These are phyloP conservation scores for Scelioninae gen. 2 DNA, from an alignment of 2,888 invertebrate genomes.

Conservation along the genomic window DNA sequence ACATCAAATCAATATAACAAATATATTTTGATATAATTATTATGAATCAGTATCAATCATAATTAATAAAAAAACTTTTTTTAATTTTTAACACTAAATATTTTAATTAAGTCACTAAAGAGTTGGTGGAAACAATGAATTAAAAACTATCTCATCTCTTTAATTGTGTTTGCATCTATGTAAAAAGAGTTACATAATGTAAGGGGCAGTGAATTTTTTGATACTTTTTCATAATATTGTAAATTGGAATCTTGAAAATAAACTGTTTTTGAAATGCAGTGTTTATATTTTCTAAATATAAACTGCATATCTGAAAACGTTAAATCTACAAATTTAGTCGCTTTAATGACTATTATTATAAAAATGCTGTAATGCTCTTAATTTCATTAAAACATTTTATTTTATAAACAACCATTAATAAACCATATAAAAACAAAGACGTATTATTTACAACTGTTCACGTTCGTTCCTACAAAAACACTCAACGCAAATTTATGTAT, in stretches of 20 bases:
- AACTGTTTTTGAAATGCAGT: too few species aligned
- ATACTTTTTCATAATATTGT: too few species aligned
- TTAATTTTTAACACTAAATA: too few species aligned
- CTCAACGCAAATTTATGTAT: constrained; percentile 6
- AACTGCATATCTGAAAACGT: background rate
- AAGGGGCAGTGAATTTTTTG: constrained; percentile 7
- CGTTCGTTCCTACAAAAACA: constrained; percentile 3
- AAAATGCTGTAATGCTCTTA: background rate
- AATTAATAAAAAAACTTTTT: too few species aligned
- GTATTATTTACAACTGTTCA: constrained; percentile 12
- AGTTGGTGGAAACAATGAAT: too few species aligned
- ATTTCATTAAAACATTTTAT: background rate
- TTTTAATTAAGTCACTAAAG: too few species aligned
- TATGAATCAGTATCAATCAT: too few species aligned
- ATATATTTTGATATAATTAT: too few species aligned
- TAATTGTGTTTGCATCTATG: background rate
- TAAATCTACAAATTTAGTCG: background rate
- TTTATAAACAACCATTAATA: constrained; percentile 8
- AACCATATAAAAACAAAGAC: constrained; percentile 1
- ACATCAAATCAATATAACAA: too few species aligned
- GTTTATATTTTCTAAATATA: background rate
- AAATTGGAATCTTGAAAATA: too few species aligned
- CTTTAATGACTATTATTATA: background rate
- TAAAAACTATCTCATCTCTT: background rate
- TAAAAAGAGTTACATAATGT: background rate